Evolutionary conservation across 1,140 invertebrate species (phyloP).

Genomic region (Babylonia areolata): DNA sequence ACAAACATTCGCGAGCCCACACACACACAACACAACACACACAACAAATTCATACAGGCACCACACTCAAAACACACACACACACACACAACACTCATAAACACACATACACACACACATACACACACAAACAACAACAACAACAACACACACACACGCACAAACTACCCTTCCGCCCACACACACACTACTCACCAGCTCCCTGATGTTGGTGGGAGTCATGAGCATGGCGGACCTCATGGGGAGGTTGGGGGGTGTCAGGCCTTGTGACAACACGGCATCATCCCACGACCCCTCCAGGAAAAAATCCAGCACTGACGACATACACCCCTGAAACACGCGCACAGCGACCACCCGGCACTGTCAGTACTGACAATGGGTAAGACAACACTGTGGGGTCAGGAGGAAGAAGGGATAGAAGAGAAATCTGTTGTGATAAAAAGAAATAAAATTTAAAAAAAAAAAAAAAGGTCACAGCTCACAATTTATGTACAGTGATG

Average conservation of each 20-base stretch:
- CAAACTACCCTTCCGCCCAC: not conserved
- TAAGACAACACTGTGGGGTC: no score
- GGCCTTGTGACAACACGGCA: constrained; percentile 38
- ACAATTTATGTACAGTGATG: no score
- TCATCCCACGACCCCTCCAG: constrained; percentile 76
- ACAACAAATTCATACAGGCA: not conserved
- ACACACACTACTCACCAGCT: constrained; percentile 34
- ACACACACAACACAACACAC: not conserved
- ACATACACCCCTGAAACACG: constrained; percentile 80
- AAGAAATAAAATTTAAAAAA: no score
- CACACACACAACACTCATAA: not conserved
- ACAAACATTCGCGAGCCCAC: no score
- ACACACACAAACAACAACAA: no score
- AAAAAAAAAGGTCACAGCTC: no score
- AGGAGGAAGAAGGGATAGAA: no score
- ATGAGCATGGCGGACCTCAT: constrained; percentile 80
- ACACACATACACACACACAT: not conserved
- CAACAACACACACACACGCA: not conserved
- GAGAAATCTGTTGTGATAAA: no score
- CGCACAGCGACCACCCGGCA: no score
- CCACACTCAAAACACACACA: not conserved
- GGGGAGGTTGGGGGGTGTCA: constrained; percentile 74
- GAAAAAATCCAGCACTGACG: constrained; percentile 84
- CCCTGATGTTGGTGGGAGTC: constrained; percentile 35
- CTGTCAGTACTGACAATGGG: no score